Evolutionary conservation across 2,888 invertebrate genomes (phyloP).

Genomic region (Abrostola triplasia): DNA sequence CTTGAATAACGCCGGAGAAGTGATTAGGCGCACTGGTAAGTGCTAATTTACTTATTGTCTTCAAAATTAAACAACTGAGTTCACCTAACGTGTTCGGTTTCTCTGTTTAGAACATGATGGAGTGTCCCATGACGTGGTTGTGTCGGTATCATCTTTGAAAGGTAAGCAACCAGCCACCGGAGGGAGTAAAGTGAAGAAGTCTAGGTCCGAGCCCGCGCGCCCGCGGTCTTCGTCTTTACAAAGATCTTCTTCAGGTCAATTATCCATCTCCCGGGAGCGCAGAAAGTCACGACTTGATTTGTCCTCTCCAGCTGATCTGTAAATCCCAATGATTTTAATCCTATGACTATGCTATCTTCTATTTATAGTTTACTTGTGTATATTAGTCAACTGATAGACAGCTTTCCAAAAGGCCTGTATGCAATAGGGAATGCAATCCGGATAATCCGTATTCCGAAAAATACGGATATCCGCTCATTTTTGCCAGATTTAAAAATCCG

Average conservation of each 20-base stretch:
- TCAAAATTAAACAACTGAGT: background rate
- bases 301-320: constrained; percentile 79
- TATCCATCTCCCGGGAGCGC: constrained; percentile 76
- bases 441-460: no score
- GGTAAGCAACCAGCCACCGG: constrained; percentile 86
- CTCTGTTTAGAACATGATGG: constrained; percentile 77
- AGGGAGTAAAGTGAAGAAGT: constrained; percentile 84
- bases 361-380: constrained; percentile 16
- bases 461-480: no score
- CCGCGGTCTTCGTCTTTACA: constrained; percentile 82
- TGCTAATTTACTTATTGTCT: constrained; percentile 3
- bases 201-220: constrained; percentile 79
- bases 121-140: constrained; percentile 77
- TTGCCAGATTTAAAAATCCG: no score
- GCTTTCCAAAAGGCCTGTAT: constrained; percentile 7
- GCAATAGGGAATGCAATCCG: no score
- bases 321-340: constrained; percentile 53
- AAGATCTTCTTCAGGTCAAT: constrained; percentile 81
- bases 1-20: constrained; percentile 86
- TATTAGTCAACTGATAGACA: constrained; percentile 9
- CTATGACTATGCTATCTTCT: constrained; percentile 22
- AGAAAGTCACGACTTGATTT: constrained; percentile 81
- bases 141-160: constrained; percentile 82
- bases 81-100: constrained; percentile 10
- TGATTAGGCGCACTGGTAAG: constrained; percentile 83